Evolutionary conservation across 2,113 vertebrate genomes (phyloP).

Genomic region (mouse (Mus musculus)): DNA sequence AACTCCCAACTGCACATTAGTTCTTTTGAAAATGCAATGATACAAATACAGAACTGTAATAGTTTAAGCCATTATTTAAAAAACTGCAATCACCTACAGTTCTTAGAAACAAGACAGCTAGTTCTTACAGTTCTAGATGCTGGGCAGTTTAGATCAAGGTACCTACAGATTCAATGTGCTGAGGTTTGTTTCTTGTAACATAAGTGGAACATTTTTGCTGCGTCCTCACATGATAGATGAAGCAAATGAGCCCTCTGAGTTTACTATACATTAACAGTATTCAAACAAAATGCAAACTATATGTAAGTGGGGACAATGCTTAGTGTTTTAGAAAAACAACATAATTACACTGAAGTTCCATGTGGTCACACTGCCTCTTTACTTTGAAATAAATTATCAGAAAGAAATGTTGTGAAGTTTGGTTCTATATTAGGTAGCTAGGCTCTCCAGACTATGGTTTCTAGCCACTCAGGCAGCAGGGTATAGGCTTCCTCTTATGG

Average conservation of each 20-base stretch:
- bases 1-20: neutral
- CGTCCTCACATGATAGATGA: neutral
- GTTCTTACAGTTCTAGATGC: neutral
- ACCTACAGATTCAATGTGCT: neutral
- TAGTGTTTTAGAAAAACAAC: neutral
- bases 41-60: neutral
- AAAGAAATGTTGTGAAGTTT: neutral
- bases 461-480: neutral
- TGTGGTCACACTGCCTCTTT: neutral
- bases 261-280: neutral
- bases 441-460: neutral
- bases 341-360: neutral
- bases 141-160: neutral
- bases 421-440: neutral
- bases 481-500: fast-evolving
- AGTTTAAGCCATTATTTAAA: neutral
- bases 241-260: neutral
- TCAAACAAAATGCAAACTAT: neutral
- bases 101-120: neutral
- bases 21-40: neutral
- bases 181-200: neutral
- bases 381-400: neutral
- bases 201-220: neutral
- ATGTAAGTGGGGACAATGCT: neutral
- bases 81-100: no score